phyloP scores from a whole-genome alignment of 2,888 invertebrate species.

The Strigamia transsilvanica region DNA sequence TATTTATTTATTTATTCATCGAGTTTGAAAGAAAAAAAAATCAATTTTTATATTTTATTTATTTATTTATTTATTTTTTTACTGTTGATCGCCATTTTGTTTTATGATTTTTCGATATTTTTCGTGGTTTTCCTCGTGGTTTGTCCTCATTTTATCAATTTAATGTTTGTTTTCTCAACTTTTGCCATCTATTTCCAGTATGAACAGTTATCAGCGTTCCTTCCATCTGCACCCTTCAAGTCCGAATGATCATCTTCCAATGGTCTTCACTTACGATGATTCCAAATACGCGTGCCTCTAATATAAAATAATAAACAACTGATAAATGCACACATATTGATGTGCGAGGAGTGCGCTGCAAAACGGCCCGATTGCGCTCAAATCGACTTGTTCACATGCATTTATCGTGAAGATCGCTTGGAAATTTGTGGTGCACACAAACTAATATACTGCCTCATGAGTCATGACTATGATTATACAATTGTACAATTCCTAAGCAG shows the following conservation, averaged over 20 bases:
- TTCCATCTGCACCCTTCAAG: constrained; percentile 38
- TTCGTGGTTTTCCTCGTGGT: neutral
- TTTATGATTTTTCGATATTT: neutral
- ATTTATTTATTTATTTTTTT: neutral
- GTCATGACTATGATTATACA: constrained; percentile 27
- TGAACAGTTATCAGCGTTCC: constrained; percentile 38
- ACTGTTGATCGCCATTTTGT: neutral
- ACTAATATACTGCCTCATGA: constrained; percentile 20
- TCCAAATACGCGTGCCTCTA: constrained; percentile 41
- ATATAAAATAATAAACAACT: neutral
- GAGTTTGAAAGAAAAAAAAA: too few relatives aligned
- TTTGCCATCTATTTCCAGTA: constrained; percentile 4
- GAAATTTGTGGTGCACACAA: constrained; percentile 29
- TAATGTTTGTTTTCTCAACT: neutral
- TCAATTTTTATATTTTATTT: too few relatives aligned
- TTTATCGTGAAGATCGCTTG: constrained; percentile 42
- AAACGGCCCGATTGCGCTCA: constrained; percentile 32
- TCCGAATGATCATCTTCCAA: constrained; percentile 39
- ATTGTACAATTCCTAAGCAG: constrained; percentile 4
- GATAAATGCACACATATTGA: neutral
- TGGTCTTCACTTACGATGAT: constrained; percentile 36
- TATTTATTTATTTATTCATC: too few relatives aligned
- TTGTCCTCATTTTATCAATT: neutral
- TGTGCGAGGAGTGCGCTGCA: constrained; percentile 1
- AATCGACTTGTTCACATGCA: constrained; percentile 31